Conservation (phyloP, 2,797 vertebrate genomes). For the Anguilla obscura region DNA sequence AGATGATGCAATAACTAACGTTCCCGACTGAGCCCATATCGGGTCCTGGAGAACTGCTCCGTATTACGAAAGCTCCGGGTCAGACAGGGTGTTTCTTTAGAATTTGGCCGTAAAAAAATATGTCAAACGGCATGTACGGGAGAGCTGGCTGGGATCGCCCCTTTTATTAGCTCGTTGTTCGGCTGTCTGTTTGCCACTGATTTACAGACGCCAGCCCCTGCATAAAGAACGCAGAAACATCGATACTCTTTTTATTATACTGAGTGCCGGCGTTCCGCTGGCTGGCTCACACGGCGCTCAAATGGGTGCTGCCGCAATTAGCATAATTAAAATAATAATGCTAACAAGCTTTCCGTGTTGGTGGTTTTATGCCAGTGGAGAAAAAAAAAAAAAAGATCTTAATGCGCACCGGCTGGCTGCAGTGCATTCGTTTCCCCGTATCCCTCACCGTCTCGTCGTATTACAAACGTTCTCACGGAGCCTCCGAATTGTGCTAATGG, state of each 20-base stretch:
- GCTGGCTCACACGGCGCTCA: constrained; percentile 47
- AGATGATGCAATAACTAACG: neutral
- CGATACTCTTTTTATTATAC: constrained; percentile 67
- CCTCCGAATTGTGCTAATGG: constrained; percentile 6
- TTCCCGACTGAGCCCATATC: neutral
- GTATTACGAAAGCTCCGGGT: neutral
- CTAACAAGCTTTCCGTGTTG: constrained; percentile 68
- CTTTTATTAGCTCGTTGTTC: constrained; percentile 26
- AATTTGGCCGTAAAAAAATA: neutral
- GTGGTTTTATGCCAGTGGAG: constrained; percentile 47
- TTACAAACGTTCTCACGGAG: neutral
- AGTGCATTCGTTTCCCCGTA: neutral
- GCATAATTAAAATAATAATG: constrained; percentile 76
- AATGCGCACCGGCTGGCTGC: neutral
- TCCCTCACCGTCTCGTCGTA: neutral
- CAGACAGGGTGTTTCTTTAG: neutral
- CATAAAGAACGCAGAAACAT: constrained; percentile 48
- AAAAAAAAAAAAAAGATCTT: constrained; percentile 34
- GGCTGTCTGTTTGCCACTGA: constrained; percentile 52
- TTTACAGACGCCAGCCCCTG: constrained; percentile 53
- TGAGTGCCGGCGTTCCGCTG: constrained; percentile 61
- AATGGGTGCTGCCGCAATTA: constrained; percentile 71
- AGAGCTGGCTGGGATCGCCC: neutral
- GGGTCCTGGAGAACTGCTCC: neutral
- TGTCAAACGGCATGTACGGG: neutral